These are phyloP conservation scores for Babylonia areolata DNA, from an alignment of 1,140 invertebrate species.

Conservation along the genomic window DNA sequence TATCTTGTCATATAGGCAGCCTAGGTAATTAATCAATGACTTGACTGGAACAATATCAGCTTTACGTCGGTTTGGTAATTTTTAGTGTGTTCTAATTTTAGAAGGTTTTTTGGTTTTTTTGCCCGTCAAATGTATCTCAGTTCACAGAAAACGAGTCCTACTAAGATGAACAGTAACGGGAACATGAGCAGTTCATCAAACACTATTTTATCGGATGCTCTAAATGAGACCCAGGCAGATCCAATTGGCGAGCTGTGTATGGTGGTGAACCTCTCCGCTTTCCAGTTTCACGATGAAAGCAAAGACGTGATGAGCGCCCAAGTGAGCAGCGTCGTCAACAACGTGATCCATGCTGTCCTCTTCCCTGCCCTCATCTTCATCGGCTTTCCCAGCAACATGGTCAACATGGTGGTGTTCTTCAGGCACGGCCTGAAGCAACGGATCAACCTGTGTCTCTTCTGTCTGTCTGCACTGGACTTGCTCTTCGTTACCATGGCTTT, in stretches of 20 bases:
- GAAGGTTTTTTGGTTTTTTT: too few species aligned
- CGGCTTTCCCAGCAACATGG: conserved; percentile 33
- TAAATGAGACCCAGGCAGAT: not conserved
- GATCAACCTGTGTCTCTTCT: conserved; percentile 29
- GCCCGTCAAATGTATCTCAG: too few species aligned
- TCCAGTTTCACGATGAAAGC: not conserved
- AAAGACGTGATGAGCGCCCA: not conserved
- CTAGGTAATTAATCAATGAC: too few species aligned
- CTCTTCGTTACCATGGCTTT: not conserved
- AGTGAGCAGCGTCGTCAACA: not conserved
- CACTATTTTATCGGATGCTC: not conserved
- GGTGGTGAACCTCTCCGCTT: not conserved
- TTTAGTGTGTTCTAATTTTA: too few species aligned
- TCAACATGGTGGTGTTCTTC: conserved; percentile 32
- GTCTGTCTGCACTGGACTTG: not conserved
- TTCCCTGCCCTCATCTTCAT: conserved; percentile 28
- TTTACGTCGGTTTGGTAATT: too few species aligned
- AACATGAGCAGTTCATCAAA: not conserved
- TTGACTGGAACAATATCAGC: too few species aligned
- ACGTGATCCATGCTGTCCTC: not conserved
- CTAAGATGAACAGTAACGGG: too few species aligned
- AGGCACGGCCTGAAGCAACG: conserved; percentile 25
- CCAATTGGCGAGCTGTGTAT: not conserved
- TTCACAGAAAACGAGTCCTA: too few species aligned
- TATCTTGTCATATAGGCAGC: too few species aligned